Base-by-base conservation (phyloP, 2,113 vertebrate genomes). In the Cavia aperea region DNA sequence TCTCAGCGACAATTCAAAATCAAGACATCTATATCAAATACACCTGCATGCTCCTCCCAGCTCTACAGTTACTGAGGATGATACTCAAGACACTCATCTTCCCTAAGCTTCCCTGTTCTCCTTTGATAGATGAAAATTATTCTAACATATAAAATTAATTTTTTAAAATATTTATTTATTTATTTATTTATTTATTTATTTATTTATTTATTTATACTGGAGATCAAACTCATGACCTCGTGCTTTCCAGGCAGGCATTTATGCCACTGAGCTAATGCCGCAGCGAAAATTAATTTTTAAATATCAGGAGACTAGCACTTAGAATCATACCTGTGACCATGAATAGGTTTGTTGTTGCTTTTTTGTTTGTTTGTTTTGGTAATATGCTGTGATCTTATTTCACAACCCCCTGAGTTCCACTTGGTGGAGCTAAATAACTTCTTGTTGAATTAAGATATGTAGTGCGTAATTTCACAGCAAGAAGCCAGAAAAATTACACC, bases 111-210 rank as follows among this genome's bases (percentile, higher is more conserved):
- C 36, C 2, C 23, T 29, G 68, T 92, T 75, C 46, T 85, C 43
- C 70, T 93, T 65, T 93, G 79, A 56, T 90, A 92, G 46, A 63
- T 86, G 39, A 7, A 29, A 88, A 82, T 66, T 77, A 89, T 88
- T 89, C 29, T 58, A 92, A 88, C 21, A 88, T 29, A 86, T 4
- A 77, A 2, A 43, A 92, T 93, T 84, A 39, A 81, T 70, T 84
- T 31, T 39, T 39, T 39, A 39, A 39, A 39, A 39, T 39, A 39
- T 39, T 39, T 39, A 39, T 39, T 39, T 39, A 39, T 39, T 39
- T 39, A 39, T 39, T 39, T 39, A 39, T 39, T 39, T 39, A 39
- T 39, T 39, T 39, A 39, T 39, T 39, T 39, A 39, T 39, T 39
- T 39, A 39, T 39, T 39, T 39, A 39, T 39, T 39, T 39, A 39